Evolutionary conservation across 1,140 invertebrate species (phyloP).

Genomic region (Meloidogyne exigua): DNA sequence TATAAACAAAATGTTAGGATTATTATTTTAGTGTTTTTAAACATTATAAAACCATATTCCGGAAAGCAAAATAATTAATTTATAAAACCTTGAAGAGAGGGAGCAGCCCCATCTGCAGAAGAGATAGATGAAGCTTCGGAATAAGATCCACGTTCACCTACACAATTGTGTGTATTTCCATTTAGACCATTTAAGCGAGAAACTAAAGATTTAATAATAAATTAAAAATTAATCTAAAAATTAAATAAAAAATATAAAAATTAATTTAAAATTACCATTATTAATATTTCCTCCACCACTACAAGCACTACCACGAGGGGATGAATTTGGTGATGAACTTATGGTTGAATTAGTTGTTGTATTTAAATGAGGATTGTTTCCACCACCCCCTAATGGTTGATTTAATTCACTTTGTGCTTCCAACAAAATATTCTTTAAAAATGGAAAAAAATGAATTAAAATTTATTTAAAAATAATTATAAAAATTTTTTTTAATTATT

Average conservation of each 20-base stretch:
- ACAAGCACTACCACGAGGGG: conserved; percentile 24
- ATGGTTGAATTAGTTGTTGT: conserved; percentile 17
- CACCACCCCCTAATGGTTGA: conserved; percentile 31
- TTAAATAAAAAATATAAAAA: too few relatives aligned
- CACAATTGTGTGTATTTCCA: not conserved
- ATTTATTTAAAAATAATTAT: conserved; percentile 9
- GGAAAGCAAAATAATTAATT: too few relatives aligned
- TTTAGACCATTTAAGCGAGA: conserved; percentile 7
- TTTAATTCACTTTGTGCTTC: conserved; percentile 40
- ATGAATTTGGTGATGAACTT: conserved; percentile 16
- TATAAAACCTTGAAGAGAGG: too few relatives aligned
- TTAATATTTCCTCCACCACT: not conserved
- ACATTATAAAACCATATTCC: too few relatives aligned
- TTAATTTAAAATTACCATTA: too few relatives aligned
- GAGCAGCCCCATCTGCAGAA: conserved; percentile 23
- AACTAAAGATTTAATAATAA: not conserved
- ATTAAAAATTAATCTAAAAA: too few relatives aligned
- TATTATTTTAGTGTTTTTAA: too few relatives aligned
- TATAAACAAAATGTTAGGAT: too few relatives aligned
- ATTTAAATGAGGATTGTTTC: not conserved
- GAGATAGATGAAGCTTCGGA: conserved; percentile 35
- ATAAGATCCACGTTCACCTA: conserved; percentile 24
- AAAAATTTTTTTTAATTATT: conserved; percentile 14
- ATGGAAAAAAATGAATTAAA: not conserved
- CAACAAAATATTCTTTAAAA: conserved; percentile 24